phyloP scores from a whole-genome alignment of 2,113 vertebrate genomes.

The Cololabis saira region DNA sequence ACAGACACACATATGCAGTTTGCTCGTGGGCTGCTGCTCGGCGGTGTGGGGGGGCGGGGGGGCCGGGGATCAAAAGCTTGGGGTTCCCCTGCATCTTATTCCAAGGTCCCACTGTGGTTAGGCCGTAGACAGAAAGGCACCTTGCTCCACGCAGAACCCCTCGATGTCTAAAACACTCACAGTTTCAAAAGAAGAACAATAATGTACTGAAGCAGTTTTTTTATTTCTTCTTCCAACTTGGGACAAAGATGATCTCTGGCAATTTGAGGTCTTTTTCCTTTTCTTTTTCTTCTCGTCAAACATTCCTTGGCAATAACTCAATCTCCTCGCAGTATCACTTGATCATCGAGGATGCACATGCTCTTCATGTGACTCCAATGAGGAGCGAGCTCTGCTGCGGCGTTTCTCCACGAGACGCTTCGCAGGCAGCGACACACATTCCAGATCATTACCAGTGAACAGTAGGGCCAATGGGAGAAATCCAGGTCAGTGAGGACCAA shows the following conservation, averaged over 20 bases:
- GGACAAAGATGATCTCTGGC: constrained; percentile 43
- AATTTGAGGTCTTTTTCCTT: constrained; percentile 18
- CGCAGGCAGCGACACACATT: constrained; percentile 69
- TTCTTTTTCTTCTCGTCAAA: constrained; percentile 44
- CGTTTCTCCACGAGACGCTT: constrained; percentile 45
- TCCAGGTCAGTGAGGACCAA: constrained; percentile 41
- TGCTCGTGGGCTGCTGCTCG: constrained; percentile 69
- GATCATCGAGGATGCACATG: constrained; percentile 69
- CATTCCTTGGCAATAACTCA: constrained; percentile 59
- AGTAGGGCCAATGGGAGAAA: constrained; percentile 51
- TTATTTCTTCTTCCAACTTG: constrained; percentile 20
- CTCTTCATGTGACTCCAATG: constrained; percentile 79
- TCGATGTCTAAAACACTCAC: constrained; percentile 65
- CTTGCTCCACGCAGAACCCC: constrained; percentile 71
- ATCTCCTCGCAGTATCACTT: constrained; percentile 67
- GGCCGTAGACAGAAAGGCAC: constrained; percentile 78
- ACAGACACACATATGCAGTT: constrained; percentile 50
- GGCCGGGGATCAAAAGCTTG: constrained; percentile 73
- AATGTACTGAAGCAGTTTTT: constrained; percentile 3
- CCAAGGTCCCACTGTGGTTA: constrained; percentile 75
- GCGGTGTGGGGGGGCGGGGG: constrained; percentile 59
- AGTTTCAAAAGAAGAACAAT: constrained; percentile 28
- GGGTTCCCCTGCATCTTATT: constrained; percentile 75
- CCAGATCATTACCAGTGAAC: constrained; percentile 51
- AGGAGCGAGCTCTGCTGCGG: constrained; percentile 47